These are phyloP conservation scores for Holacanthella duospinosa DNA, from an alignment of 2,888 invertebrate genomes.

Conservation along the genomic window DNA sequence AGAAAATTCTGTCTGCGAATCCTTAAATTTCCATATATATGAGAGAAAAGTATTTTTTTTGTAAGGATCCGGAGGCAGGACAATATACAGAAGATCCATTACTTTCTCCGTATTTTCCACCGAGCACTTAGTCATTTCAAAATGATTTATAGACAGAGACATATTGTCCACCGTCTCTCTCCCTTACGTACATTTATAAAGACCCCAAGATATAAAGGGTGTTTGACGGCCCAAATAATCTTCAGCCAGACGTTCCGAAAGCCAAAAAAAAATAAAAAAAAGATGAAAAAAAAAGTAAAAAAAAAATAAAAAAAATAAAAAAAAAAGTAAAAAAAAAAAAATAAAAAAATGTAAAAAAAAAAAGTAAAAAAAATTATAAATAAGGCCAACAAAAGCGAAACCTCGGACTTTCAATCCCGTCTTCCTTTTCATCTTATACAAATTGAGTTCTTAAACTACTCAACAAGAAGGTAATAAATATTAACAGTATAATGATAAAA, in stretches of 20 bases:
- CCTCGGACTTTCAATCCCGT: no score
- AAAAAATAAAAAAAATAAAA: no score
- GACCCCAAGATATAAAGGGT: no score
- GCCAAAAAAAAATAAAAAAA: not conserved
- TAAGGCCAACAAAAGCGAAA: no score
- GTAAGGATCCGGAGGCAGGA: not conserved
- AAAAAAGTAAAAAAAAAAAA: no score
- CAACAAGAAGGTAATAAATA: not conserved
- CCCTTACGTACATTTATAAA: not conserved
- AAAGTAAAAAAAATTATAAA: no score
- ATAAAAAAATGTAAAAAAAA: not conserved
- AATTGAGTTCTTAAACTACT: not conserved
- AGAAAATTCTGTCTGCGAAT: conserved; percentile 21
- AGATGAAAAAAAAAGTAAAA: not conserved
- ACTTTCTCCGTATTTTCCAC: not conserved
- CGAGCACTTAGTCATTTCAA: not conserved
- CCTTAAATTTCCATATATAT: conserved; percentile 26
- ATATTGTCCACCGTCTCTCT: conserved; percentile 9
- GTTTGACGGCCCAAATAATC: not conserved
- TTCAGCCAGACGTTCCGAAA: no score
- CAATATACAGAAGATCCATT: not conserved
- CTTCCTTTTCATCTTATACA: no score
- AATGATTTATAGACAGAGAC: conserved; percentile 14
- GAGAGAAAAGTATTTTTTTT: conserved; percentile 13
- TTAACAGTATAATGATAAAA: not conserved